Percentiles rank a stretch among this genome's conserved stretches.
These are phyloP conservation scores for Drosophila tanythrix DNA, from an alignment of 2,888 invertebrate species.

Conservation along the genomic window DNA sequence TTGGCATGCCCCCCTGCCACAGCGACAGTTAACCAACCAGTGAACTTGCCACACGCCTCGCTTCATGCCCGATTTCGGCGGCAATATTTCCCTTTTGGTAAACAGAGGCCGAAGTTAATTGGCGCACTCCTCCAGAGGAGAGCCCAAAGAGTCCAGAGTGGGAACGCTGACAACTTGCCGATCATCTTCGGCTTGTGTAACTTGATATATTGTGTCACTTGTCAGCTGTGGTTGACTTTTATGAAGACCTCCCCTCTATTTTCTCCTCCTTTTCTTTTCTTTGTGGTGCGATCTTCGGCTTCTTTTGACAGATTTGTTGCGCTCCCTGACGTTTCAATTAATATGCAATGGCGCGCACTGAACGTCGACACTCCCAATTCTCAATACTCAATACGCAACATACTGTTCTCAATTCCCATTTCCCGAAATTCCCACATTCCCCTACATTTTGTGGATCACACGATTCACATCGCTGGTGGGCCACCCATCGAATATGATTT, in stretches of 20 bases:
- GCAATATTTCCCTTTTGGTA: constrained; percentile 66
- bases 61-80: constrained; percentile 75
- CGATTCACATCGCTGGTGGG: constrained; percentile 63
- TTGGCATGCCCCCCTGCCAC: constrained; percentile 61
- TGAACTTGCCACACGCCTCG: constrained; percentile 71
- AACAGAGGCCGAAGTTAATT: constrained; percentile 81
- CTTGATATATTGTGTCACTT: constrained; percentile 80
- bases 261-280: constrained; percentile 17
- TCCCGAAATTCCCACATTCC: constrained; percentile 22
- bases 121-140: constrained; percentile 65
- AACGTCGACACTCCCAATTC: constrained; percentile 55
- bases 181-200: constrained; percentile 79
- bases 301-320: constrained; percentile 83
- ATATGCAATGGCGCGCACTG: constrained; percentile 79
- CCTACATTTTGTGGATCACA: constrained; percentile 44
- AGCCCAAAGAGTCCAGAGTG: background rate
- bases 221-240: constrained; percentile 77
- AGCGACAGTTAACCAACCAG: constrained; percentile 5
- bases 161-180: constrained; percentile 77
- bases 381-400: background rate
- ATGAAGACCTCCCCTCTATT: constrained; percentile 49
- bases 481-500: constrained; percentile 63
- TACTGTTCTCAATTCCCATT: background rate
- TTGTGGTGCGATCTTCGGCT: constrained; percentile 61
- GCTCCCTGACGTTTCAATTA: constrained; percentile 80